phyloP scores from a whole-genome alignment of 2,888 invertebrate genomes.

The Myopa testacea region DNA sequence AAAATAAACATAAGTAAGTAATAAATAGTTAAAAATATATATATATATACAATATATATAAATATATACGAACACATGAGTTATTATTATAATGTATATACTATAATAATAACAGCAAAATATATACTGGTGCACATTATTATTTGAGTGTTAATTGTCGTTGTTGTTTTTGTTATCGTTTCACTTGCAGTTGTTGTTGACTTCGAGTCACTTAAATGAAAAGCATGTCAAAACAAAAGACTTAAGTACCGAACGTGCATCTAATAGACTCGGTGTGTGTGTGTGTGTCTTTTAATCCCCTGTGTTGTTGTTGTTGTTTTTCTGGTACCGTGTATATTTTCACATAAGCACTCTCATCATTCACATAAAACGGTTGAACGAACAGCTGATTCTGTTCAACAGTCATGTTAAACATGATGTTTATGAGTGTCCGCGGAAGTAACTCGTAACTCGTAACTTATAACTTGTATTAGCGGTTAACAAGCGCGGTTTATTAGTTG shows the following conservation, averaged over 20 bases:
- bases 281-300: neutral
- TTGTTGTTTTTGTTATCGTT: too few relatives aligned
- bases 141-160: too few relatives aligned
- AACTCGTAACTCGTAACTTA: too few relatives aligned
- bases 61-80: neutral
- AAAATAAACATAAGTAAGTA: too few relatives aligned
- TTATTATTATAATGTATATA: too few relatives aligned
- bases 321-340: neutral
- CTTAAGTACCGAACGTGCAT: conserved; percentile 4
- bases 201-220: too few relatives aligned
- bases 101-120: neutral
- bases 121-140: neutral
- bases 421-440: neutral
- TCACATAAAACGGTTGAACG: neutral
- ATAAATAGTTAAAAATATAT: too few relatives aligned
- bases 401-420: neutral
- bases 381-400: neutral
- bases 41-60: neutral
- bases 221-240: conserved; percentile 17
- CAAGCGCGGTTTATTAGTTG: too few relatives aligned
- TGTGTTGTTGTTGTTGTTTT: neutral
- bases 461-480: too few relatives aligned
- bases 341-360: neutral
- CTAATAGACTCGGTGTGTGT: neutral
- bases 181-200: too few relatives aligned